A percentile compares a stretch with the other conserved stretches of the same genome.
These are phyloP conservation scores for Mycteria americana DNA, from an alignment of 2,797 vertebrate species.

Conservation along the genomic window DNA sequence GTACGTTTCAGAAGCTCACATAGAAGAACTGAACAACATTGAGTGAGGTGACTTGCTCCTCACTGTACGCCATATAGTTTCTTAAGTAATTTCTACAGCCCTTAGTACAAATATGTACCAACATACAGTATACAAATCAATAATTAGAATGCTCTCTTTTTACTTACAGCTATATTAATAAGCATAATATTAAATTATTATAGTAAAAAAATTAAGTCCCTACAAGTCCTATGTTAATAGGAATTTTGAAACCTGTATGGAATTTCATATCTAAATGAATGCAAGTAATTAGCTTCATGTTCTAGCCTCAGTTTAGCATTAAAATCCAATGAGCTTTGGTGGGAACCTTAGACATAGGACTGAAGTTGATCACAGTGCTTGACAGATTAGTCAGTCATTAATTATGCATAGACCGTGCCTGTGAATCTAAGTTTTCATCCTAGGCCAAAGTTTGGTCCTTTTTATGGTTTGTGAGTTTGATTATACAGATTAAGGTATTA, in stretches of 20 bases:
- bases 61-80: not conserved
- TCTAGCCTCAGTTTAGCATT: not conserved
- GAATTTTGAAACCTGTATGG: not conserved
- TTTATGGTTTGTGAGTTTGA: not conserved
- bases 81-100: not conserved
- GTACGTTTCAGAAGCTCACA: not conserved
- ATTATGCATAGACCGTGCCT: not conserved
- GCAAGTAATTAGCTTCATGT: not conserved
- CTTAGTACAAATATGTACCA: not conserved
- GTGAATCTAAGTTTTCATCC: not conserved
- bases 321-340: not conserved
- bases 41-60: not conserved
- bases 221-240: not conserved
- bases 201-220: not conserved
- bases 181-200: not conserved
- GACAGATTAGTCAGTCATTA: not conserved
- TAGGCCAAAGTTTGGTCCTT: not conserved
- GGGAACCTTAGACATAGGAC: not conserved
- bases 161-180: not conserved
- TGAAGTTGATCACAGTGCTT: not conserved
- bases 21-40: not conserved
- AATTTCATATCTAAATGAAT: not conserved
- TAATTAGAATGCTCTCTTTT: not conserved
- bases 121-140: not conserved
- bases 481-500: not conserved